Conservation (phyloP, 2,113 vertebrate species). For the Panthera uncia region DNA sequence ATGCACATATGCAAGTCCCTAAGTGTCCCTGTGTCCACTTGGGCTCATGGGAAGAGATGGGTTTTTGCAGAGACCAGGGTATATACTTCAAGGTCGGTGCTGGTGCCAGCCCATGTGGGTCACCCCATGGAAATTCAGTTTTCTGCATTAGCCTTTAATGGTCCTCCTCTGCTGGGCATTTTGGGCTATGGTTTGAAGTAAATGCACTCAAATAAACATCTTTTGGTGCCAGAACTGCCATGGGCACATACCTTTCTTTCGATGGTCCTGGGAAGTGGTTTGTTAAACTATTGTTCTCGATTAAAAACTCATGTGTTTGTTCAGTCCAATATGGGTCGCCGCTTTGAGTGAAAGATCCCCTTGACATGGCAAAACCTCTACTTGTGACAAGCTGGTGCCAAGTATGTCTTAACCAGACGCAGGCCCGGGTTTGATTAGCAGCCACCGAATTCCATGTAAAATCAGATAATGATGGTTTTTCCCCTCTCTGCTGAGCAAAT, state of each 20-base stretch:
- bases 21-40: neutral
- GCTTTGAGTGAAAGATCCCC: slow-evolving; percentile 91
- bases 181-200: slow-evolving; percentile 81
- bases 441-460: slow-evolving; percentile 88
- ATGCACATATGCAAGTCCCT: neutral
- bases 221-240: slow-evolving; percentile 84
- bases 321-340: slow-evolving; percentile 89
- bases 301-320: slow-evolving; percentile 95
- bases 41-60: neutral
- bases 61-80: neutral
- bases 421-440: slow-evolving; percentile 86
- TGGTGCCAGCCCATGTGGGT: slow-evolving; percentile 55
- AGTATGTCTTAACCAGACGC: slow-evolving; percentile 88
- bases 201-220: slow-evolving; percentile 87
- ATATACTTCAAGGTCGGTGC: neutral
- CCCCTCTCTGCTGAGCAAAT: slow-evolving; percentile 85
- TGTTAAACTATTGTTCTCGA: slow-evolving; percentile 93
- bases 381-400: slow-evolving; percentile 88
- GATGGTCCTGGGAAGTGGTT: slow-evolving; percentile 92
- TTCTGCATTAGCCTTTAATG: slow-evolving; percentile 76
- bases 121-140: slow-evolving; percentile 75
- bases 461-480: slow-evolving; percentile 90
- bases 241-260: slow-evolving; percentile 87
- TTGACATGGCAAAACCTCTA: slow-evolving; percentile 90
- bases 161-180: slow-evolving; percentile 79